These are phyloP conservation scores for Conus canariensis DNA, from an alignment of 2,888 invertebrate genomes.

Conservation along the genomic window DNA sequence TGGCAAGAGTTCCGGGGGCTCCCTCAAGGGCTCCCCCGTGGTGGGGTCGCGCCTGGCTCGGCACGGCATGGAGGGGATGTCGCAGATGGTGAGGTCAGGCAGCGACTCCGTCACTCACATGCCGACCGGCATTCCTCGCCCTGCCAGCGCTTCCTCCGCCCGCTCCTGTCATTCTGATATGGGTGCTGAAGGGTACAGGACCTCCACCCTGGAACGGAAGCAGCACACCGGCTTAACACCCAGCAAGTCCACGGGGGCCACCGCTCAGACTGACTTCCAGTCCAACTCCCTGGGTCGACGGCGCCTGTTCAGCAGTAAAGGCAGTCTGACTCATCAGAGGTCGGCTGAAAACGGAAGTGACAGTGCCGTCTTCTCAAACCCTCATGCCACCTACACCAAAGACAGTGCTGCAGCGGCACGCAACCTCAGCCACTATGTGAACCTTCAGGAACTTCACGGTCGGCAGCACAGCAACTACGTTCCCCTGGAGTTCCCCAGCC, in stretches of 20 bases:
- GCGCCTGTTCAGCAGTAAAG: conserved; percentile 72
- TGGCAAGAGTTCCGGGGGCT: conserved; percentile 64
- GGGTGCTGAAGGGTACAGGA: conserved; percentile 65
- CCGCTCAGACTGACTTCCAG: conserved; percentile 72
- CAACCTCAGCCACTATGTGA: conserved; percentile 57
- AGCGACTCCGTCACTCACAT: conserved; percentile 40
- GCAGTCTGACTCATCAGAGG: conserved; percentile 62
- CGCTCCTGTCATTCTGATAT: conserved; percentile 56
- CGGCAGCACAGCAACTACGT: conserved; percentile 56
- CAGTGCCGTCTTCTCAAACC: conserved; percentile 76
- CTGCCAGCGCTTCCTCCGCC: conserved; percentile 57
- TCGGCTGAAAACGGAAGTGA: conserved; percentile 59
- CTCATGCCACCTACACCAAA: conserved; percentile 76
- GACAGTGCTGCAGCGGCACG: conserved; percentile 49
- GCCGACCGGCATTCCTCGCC: conserved; percentile 61
- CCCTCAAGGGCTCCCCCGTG: conserved; percentile 52
- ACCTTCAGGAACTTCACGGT: conserved; percentile 57
- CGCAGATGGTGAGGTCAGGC: conserved; percentile 53
- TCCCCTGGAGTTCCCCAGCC: conserved; percentile 64
- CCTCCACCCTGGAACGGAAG: conserved; percentile 81
- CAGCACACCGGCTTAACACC: conserved; percentile 80
- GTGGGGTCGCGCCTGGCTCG: conserved; percentile 67
- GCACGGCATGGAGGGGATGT: conserved; percentile 62
- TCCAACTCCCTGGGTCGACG: conserved; percentile 73
- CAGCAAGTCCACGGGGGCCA: conserved; percentile 65